Base-by-base conservation (phyloP, 1,140 invertebrate genomes). In the Semibalanus balanoides region DNA sequence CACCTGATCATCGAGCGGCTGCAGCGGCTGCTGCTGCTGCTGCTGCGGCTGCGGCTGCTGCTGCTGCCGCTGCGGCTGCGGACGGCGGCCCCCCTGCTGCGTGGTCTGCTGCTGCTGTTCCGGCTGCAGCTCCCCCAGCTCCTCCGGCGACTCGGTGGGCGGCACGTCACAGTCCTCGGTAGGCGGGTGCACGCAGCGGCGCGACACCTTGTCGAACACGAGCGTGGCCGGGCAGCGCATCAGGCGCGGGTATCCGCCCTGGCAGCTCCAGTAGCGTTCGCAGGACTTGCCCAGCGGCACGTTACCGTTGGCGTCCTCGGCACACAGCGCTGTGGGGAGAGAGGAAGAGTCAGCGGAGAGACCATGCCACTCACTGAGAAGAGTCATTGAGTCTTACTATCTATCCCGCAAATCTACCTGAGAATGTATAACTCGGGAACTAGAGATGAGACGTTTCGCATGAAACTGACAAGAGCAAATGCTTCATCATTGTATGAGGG, bases 181-280 rank as follows among this genome's bases (percentile, higher is more conserved):
- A 1, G 93, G 92, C 11, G 93, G 92, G 0, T 93, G 91, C 0
- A 94, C 93, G 83, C 94, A 96, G 77, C 93, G 86, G 76, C 93
- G 83, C 0, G 91, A 91, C 74, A 90, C 86, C 79, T 91, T 88
- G 85, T 95, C 93, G 84, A 96, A 95, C 0, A 95, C 93, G 78
- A 96, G 83, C 89, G 93, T 94, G 31, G 93, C 93, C 0, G 93
- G 93, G 83, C 93, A 95, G 72, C 93, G 86, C 82, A 95, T 93
- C 0, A 96, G 88, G 79, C 93, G 89, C 29, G 93, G 93, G 83
- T 96, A 96, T 3, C 93, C 94, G 40, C 93, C 93, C 83, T 95
- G 93, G 81, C 93, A 96, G 80, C 94, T 91, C 93, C 94, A 96
- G 84, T 95, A 96, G 31, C 93, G 87, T 84, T 94, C 94, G 86